phyloP scores from a whole-genome alignment of 2,797 vertebrate genomes.

The Acanthurus tractus region DNA sequence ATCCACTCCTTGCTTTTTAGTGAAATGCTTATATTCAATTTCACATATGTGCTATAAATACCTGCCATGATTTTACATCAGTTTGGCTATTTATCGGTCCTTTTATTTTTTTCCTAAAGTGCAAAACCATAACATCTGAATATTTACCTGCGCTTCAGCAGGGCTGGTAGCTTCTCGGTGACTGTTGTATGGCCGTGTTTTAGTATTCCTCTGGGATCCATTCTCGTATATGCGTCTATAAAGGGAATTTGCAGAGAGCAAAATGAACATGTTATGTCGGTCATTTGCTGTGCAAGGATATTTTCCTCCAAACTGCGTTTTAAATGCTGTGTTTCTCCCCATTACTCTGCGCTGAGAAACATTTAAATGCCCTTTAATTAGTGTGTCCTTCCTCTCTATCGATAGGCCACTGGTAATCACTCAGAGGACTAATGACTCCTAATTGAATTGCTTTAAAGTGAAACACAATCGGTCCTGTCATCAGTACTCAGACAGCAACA shows the following conservation, averaged over 20 bases:
- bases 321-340: slow-evolving; percentile 86
- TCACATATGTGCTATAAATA: slow-evolving; percentile 80
- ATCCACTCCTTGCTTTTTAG: slow-evolving; percentile 77
- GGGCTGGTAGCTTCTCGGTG: slow-evolving; percentile 68
- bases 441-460: slow-evolving; percentile 88
- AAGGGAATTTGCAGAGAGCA: slow-evolving; percentile 86
- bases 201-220: slow-evolving; percentile 85
- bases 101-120: slow-evolving; percentile 48
- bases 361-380: slow-evolving; percentile 90
- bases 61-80: slow-evolving; percentile 79
- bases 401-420: slow-evolving; percentile 87
- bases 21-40: slow-evolving; percentile 78
- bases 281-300: slow-evolving; percentile 85
- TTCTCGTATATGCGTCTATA: slow-evolving; percentile 84
- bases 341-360: slow-evolving; percentile 84
- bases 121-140: slow-evolving; percentile 78
- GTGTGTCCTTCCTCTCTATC: slow-evolving; percentile 85
- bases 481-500: slow-evolving; percentile 78
- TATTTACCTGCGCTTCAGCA: slow-evolving; percentile 82
- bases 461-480: slow-evolving; percentile 81
- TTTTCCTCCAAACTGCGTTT: slow-evolving; percentile 86
- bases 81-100: slow-evolving; percentile 76
- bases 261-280: slow-evolving; percentile 85
- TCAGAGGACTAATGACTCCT: slow-evolving; percentile 87
- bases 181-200: slow-evolving; percentile 82